Base-by-base conservation (phyloP, 2,797 vertebrate species). In the Alectoris magna region DNA sequence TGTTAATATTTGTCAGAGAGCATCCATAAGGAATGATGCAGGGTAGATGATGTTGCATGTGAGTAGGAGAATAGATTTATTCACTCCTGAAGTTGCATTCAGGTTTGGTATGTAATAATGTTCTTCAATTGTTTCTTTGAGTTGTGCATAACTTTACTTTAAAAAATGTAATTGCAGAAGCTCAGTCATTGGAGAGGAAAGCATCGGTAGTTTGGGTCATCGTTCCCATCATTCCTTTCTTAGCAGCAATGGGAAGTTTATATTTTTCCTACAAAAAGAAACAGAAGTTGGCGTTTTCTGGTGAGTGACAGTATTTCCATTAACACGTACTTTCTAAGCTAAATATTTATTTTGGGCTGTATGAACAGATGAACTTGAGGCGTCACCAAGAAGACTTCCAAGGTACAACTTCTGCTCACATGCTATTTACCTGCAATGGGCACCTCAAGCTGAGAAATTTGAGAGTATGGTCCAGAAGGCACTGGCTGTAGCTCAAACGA, bases 231-330 rank as follows among this genome's bases (percentile, higher is more conserved):
- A 4, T 94, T 74, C 86, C 81, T n/a, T 62, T 85, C 44, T 22
- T 77, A 23, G 23, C 10, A 23, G 46, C 55, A 58, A 14, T 16
- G 10, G 86, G 81, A 87, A 62, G 46, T 36, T 74, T 81, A 4
- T 83, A 13, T 36, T 27, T 93, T 70, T 91, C 31, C 74, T 91
- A 27, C 88, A 80, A 12, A 66, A 93, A n/a, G 78, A 91, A 77
- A 51, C 31, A 26, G 17, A 43, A 3, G 41, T 72, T 34, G 21
- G 5, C 46, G 4, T 62, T n/a, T 14, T 14, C 76, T 39, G 78
- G 93, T 95, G 67, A 96, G 87, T 89, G 71, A 24, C 22, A 23
- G 0, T 72, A 39, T 80, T 87, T 83, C 44, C 48, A 19, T 71
- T 49, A n/a, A 58, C 41, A 16, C 10, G 5, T 2, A 1, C 16